phyloP scores from a whole-genome alignment of 30 jellyfish, hydroid and myxozoan species.

The Aurelia aurita region DNA sequence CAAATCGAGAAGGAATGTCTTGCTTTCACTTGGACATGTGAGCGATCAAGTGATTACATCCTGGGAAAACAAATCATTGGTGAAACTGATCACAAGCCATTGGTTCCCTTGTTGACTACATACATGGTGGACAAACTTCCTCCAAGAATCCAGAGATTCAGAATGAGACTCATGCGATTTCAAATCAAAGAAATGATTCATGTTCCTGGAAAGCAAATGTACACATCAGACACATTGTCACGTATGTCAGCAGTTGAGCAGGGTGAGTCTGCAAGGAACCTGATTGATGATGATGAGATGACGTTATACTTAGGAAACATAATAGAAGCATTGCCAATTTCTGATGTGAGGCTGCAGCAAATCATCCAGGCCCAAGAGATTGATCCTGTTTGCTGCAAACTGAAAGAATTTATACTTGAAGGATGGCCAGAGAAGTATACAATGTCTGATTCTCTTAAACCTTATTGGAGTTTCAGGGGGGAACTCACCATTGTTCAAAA shows the following conservation, averaged over 20 bases:
- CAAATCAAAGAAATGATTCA: constrained; percentile 38
- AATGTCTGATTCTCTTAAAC: constrained; percentile 51
- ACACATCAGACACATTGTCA: constrained; percentile 73
- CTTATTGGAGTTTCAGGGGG: constrained; percentile 46
- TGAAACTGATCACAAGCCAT: constrained; percentile 76
- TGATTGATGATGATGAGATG: constrained; percentile 54
- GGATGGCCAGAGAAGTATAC: constrained; percentile 53
- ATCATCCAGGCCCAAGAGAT: constrained; percentile 34
- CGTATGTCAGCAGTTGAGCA: constrained; percentile 33
- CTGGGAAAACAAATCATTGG: constrained; percentile 50
- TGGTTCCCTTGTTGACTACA: constrained; percentile 65
- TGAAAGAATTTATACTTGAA: constrained; percentile 25
- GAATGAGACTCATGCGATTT: constrained; percentile 65
- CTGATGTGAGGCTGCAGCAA: constrained; percentile 61
- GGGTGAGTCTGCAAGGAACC: constrained; percentile 24
- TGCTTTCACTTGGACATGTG: constrained; percentile 52
- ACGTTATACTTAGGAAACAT: constrained; percentile 5
- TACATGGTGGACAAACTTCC: constrained; percentile 45
- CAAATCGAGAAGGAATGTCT: too few species aligned
- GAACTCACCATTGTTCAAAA: constrained; percentile 35
- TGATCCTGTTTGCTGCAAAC: constrained; percentile 42
- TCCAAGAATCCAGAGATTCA: constrained; percentile 37
- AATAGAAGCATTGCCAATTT: constrained; percentile 26
- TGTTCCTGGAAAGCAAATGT: constrained; percentile 63
- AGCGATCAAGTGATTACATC: constrained; percentile 49